phyloP scores from a whole-genome alignment of 2,797 vertebrate species.

The Sebastes alutus region DNA sequence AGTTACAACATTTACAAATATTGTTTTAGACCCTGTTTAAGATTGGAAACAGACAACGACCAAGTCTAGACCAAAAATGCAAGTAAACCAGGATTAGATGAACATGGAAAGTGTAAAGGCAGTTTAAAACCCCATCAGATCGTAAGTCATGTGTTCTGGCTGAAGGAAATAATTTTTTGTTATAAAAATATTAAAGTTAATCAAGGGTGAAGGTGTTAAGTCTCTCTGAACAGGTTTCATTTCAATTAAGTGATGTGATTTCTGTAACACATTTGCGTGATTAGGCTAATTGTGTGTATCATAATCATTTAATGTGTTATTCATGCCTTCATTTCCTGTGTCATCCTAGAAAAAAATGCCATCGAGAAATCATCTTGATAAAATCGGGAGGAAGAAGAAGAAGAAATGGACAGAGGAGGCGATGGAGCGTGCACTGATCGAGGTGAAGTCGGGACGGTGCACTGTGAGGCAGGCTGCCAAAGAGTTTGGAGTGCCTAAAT shows the following conservation, averaged over 20 bases:
- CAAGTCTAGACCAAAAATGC: background rate
- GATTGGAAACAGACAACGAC: background rate
- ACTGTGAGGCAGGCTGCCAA: constrained; percentile 77
- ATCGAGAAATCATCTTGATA: constrained; percentile 77
- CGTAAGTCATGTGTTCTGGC: background rate
- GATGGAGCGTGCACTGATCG: constrained; percentile 70
- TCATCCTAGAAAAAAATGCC: constrained; percentile 60
- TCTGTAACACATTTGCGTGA: background rate
- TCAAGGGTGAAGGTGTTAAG: background rate
- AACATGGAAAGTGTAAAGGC: background rate
- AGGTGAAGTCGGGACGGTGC: constrained; percentile 72
- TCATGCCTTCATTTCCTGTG: constrained; percentile 19
- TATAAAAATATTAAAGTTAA: background rate
- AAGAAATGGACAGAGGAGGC: constrained; percentile 79
- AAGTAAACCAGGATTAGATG: background rate
- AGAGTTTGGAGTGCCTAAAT: constrained; percentile 77
- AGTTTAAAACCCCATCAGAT: background rate
- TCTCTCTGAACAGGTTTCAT: background rate
- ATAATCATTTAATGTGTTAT: background rate
- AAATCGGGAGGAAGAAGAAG: constrained; percentile 73
- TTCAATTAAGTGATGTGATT: background rate
- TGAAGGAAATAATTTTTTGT: background rate
- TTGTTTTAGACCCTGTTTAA: background rate
- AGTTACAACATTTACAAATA: background rate
- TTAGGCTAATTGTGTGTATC: background rate